Base-by-base conservation (phyloP, 1,140 invertebrate genomes). In the Tachypleus tridentatus region DNA sequence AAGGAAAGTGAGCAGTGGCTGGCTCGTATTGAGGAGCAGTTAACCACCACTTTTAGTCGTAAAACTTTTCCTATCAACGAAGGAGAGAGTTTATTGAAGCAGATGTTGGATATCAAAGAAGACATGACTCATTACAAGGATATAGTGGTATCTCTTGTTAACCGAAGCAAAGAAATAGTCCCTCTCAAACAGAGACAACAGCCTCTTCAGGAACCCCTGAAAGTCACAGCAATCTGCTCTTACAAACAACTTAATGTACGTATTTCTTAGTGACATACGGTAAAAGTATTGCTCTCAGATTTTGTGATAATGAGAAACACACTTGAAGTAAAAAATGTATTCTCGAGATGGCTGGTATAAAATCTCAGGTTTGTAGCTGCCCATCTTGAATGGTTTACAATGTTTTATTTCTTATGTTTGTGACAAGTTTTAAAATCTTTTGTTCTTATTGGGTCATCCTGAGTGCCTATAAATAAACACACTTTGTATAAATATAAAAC, bases 51-150 rank as follows among this genome's bases (percentile, higher is more conserved):
- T 64, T 98, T 93, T 77, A 93, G 90, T 51, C 87, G 93, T 71
- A 90, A 91, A 0, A 93, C 97, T 72, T 97, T 98, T 77, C 86
- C 85, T 3, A 78, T 98, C 52, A 94, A 98, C 75, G 91, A 96
- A 73, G 94, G 94, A 5, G 95, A 98, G 76, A 79, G 86, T 3
- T 80, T 97, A 1, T 78, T 98, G 49, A 86, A 91, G 70, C 95
- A 97, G 61, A 96, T 97, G 89, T 91, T 94, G 78, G 88, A 91
- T 60, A 75, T 97, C 53, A 82, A 92, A 11, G 93, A 97, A 72
- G 90, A 96, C 73, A 78, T 98, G 8, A 90, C 93, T 74, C 83
- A 84, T 49, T 93, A 94, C 73, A 89, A 91, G 1, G 84, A 87
- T 69, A 83, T 86, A 11, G 85, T 98, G 8, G 84, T 89, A 58